Percentiles rank a stretch among this genome's conserved stretches.
Evolutionary conservation across 2,888 invertebrate genomes (phyloP).

Genomic region (Parapristionchus giblindavisi): DNA sequence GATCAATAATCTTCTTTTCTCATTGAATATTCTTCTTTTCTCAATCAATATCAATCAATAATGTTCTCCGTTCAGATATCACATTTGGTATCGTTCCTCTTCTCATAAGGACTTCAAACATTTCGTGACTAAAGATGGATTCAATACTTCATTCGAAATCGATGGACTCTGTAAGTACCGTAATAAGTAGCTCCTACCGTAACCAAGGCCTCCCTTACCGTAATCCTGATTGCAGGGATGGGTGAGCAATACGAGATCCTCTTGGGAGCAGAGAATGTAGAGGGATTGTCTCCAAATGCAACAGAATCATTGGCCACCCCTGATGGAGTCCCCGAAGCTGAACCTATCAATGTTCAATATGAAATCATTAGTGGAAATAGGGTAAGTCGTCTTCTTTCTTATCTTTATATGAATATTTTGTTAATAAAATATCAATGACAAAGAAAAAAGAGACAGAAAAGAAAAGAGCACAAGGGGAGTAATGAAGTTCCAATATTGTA

Average conservation of each 20-base stretch:
- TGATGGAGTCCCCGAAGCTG: conserved; percentile 77
- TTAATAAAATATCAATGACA: not conserved
- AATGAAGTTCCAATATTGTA: too few relatives aligned
- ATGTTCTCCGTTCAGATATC: conserved; percentile 39
- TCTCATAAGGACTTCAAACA: conserved; percentile 44
- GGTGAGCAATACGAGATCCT: conserved; percentile 84
- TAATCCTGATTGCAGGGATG: conserved; percentile 54
- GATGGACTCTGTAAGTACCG: conserved; percentile 52
- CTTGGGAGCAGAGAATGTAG: conserved; percentile 92
- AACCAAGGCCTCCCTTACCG: not conserved
- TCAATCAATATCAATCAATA: too few relatives aligned
- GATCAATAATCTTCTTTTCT: too few relatives aligned
- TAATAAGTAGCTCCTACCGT: too few relatives aligned
- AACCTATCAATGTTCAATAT: conserved; percentile 66
- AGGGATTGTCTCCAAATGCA: conserved; percentile 92
- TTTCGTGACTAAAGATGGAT: conserved; percentile 43
- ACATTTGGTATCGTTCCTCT: conserved; percentile 50
- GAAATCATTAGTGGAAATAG: conserved; percentile 49
- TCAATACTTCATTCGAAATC: conserved; percentile 46
- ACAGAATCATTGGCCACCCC: conserved; percentile 90
- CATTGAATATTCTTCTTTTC: too few relatives aligned
- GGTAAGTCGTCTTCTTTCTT: not conserved
- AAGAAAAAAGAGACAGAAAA: not conserved
- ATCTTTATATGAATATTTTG: conserved; percentile 2
- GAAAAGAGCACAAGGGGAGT: not conserved